Conservation (phyloP, 2,888 invertebrate species). For the Beris chalybata region DNA sequence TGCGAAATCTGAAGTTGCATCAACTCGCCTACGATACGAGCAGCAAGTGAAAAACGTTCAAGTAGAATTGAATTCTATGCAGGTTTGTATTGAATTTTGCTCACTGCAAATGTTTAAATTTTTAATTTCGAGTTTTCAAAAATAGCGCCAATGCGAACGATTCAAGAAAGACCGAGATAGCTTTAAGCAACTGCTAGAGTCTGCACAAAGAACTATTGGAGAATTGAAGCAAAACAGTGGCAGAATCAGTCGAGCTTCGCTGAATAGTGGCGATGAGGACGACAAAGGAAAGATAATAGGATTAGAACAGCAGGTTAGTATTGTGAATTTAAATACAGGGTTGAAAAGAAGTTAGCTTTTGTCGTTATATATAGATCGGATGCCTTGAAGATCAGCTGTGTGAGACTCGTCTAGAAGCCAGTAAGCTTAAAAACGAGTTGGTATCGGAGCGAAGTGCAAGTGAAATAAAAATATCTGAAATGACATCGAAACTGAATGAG, state of each 20-base stretch:
- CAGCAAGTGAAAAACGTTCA: constrained; percentile 78
- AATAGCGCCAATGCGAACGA: constrained; percentile 59
- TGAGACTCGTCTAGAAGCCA: constrained; percentile 78
- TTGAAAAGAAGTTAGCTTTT: not conserved
- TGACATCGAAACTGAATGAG: constrained; percentile 74
- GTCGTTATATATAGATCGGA: constrained; percentile 58
- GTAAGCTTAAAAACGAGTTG: constrained; percentile 85
- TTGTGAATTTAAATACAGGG: not conserved
- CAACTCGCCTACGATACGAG: constrained; percentile 82
- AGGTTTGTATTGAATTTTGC: constrained; percentile 57
- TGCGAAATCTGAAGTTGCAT: constrained; percentile 76
- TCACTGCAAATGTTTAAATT: constrained; percentile 13
- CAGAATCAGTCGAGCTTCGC: constrained; percentile 63
- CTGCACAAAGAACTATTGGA: constrained; percentile 80
- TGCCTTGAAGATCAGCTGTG: constrained; percentile 87
- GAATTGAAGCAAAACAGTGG: constrained; percentile 68
- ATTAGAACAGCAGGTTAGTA: constrained; percentile 74
- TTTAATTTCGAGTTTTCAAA: not conserved
- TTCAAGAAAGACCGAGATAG: constrained; percentile 87
- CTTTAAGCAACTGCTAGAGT: constrained; percentile 86
- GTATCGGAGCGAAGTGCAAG: constrained; percentile 84
- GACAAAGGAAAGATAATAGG: constrained; percentile 70
- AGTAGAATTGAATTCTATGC: constrained; percentile 80
- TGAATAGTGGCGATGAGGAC: constrained; percentile 77
- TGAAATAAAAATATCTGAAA: constrained; percentile 83